Conservation (phyloP, 2,113 vertebrate genomes). For the Nothocercus julius region DNA sequence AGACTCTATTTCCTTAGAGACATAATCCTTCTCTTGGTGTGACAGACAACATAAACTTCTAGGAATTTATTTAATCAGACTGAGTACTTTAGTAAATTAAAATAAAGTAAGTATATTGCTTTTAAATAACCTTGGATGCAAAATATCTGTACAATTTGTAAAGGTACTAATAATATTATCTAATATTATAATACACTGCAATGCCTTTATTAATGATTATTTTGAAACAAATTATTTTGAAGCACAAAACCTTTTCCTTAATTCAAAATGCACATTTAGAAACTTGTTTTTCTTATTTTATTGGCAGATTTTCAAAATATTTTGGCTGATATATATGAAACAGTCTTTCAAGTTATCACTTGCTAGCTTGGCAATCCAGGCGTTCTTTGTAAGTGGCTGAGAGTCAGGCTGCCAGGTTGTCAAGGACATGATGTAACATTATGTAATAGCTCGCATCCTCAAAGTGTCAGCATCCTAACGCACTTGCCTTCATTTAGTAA, state of each 20-base stretch:
- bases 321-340: slow-evolving; percentile 7
- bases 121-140: not conserved
- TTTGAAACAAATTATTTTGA: not conserved
- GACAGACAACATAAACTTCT: not conserved
- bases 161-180: not conserved
- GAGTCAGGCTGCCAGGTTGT: not conserved
- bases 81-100: slow-evolving; percentile 21
- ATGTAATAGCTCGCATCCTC: not conserved
- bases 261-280: not conserved
- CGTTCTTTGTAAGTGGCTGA: slow-evolving; percentile 11
- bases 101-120: not conserved
- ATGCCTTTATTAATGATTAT: not conserved
- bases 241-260: not conserved
- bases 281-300: not conserved
- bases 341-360: slow-evolving; percentile 23
- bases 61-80: slow-evolving; percentile 18
- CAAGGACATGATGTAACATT: not conserved
- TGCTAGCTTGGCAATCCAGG: not conserved
- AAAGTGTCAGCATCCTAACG: not conserved
- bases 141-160: not conserved
- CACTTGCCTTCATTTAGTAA: not conserved
- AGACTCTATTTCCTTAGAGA: not conserved
- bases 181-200: not conserved
- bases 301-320: slow-evolving; percentile 18
- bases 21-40: not conserved